These are phyloP conservation scores for Frieseomelitta varia DNA, from an alignment of 1,140 invertebrate species.

Conservation along the genomic window DNA sequence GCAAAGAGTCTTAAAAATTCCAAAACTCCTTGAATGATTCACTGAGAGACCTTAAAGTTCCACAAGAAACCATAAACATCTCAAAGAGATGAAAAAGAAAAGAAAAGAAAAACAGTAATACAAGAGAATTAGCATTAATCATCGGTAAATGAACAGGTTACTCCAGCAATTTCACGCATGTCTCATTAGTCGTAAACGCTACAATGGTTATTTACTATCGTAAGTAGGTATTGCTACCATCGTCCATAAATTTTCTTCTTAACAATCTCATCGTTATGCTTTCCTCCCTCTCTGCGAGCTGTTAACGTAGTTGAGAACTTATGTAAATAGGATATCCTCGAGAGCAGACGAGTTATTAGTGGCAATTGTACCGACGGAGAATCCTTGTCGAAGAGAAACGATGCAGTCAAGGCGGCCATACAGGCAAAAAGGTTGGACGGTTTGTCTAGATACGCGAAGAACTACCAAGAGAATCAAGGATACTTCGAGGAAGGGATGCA, in stretches of 20 bases:
- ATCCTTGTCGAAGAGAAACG: conserved; percentile 74
- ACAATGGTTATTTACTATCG: neutral
- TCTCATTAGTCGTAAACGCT: neutral
- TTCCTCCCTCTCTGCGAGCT: neutral
- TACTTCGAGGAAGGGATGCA: conserved; percentile 80
- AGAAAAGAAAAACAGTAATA: no score
- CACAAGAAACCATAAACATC: no score
- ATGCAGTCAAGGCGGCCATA: conserved; percentile 66
- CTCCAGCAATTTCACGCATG: neutral
- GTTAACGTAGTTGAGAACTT: neutral
- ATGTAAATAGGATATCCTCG: conserved; percentile 71
- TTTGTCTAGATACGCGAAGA: conserved; percentile 75
- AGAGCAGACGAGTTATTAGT: conserved; percentile 70
- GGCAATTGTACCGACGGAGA: conserved; percentile 79
- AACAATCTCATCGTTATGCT: neutral
- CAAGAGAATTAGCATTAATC: neutral
- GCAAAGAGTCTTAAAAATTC: no score
- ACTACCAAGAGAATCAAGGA: conserved; percentile 77
- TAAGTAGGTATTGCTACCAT: neutral
- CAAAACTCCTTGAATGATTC: no score
- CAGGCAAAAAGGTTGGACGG: conserved; percentile 73
- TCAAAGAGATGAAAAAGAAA: no score
- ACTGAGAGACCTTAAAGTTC: no score
- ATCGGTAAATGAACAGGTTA: neutral
- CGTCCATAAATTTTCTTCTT: no score